Evolutionary conservation across 2,797 vertebrate genomes (phyloP), one percentile per base, ranked within the genome.

Genomic region (Melanotaenia boesemani): DNA sequence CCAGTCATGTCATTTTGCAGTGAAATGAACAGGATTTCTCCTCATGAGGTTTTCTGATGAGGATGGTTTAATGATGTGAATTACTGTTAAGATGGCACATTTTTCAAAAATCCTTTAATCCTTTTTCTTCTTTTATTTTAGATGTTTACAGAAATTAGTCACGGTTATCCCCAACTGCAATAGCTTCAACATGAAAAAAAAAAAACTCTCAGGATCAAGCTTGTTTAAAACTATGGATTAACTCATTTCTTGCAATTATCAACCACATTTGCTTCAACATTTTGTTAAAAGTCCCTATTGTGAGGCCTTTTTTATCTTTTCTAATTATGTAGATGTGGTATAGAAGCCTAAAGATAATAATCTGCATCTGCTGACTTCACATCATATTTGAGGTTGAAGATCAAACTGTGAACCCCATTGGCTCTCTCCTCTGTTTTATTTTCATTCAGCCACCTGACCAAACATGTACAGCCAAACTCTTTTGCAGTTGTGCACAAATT

Each of bases 361-460:
- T 79, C 81, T 86, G 88, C 90, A 92, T 92, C 88, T 93, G 91
- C 82, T 34, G 69, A 71, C 70, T 89, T 67, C 16, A 64, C 84
- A 82, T 90, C 83, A 80, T 77, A 77, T 76, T 62, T 30, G 67
- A 83, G 84, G 76, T 72, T 79, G 87, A 88, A 91, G 88, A 84
- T 90, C 91, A 81, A 58, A 73, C 83, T 86, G 67, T 84, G 88
- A 88, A 78, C 85, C 77, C 85, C 77, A 60, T 79, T 20, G 66
- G 74, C 79, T 87, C 75, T 76, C 80, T 79, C 80, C 80, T 80
- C 83, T 52, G 48, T 52, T 52, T 52, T 52, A 22, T 52, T 52
- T 52, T 52, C 48, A 22, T 52, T 52, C n/a, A 24, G 48, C 48
- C 48, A 52, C 48, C 48, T 52, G 48, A 52, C n/a, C 48, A 52